Evolutionary conservation across 2,888 invertebrate genomes (phyloP), one percentile per base, ranked within the genome.

Genomic region (Poecilobothrus nobilitatus): DNA sequence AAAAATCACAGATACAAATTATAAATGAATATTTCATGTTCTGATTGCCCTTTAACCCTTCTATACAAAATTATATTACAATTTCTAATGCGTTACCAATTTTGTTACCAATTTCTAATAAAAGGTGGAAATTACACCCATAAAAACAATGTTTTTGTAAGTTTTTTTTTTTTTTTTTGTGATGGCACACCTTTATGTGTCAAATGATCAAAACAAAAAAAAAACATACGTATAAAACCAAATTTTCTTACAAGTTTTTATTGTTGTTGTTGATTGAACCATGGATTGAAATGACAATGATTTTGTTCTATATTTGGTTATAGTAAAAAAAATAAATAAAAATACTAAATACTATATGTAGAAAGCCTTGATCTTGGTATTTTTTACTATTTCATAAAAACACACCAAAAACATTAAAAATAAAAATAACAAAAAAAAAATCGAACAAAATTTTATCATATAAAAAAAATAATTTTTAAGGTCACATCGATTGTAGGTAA

Each of bases 101-200:
- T 27, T 53, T 53, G 53, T 53, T 6, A 41, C 41, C 41, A 12
- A 41, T 41, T 41, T 41, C 41, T 41, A 12, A 12, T 41, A 9
- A 41, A 41, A 53, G 53, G 53, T 53, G 53, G 15, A 53, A 53
- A 53, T 53, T 53, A 53, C 53, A 53, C 53, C 53, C 53, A 53
- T 53, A n/a, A 53, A 53, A 53, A 53, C 15, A 53, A 18, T 53
- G 6, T 53, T 37, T 53, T 18, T 18, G n/a, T n/a, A n/a, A n/a
- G n/a, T n/a, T n/a, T n/a, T n/a, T n/a, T n/a, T n/a, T n/a, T n/a
- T n/a, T n/a, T n/a, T n/a, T n/a, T n/a, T n/a, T n/a, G n/a, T n/a
- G n/a, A 53, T 18, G 18, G 18, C 53, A 53, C 53, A 53, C 53
- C 53, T 53, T 53, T 18, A 53, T 53, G 53, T 53, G 53, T 53